These are phyloP conservation scores for Mohoua ochrocephala DNA, from an alignment of 2,113 vertebrate genomes.

Conservation along the genomic window DNA sequence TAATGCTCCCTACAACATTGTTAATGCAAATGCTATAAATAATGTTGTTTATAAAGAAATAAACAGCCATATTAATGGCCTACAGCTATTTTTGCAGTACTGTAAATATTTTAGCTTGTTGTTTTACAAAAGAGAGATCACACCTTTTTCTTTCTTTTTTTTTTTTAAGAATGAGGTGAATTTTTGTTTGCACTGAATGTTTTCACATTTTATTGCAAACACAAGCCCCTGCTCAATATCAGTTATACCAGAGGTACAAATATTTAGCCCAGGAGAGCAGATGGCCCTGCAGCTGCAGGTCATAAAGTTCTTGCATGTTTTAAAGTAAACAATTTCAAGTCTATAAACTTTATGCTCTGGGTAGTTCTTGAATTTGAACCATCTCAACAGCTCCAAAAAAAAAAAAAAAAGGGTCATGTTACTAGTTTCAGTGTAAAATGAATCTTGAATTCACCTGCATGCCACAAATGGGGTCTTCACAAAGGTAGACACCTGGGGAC, in stretches of 20 bases:
- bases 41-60: constrained; percentile 62
- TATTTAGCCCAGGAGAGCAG: constrained; percentile 68
- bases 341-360: not conserved
- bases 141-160: not conserved
- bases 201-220: constrained; percentile 51
- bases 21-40: constrained; percentile 58
- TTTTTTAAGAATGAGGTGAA: constrained; percentile 32
- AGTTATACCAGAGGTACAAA: constrained; percentile 69
- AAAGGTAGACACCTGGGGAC: constrained; percentile 97
- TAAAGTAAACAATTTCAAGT: constrained; percentile 60
- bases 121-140: constrained; percentile 67
- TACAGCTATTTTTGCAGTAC: constrained; percentile 54
- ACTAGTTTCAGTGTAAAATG: not conserved
- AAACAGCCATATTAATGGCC: constrained; percentile 55
- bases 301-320: constrained; percentile 54
- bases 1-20: constrained; percentile 46
- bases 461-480: constrained; percentile 97
- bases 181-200: constrained; percentile 41
- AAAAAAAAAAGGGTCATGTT: not conserved
- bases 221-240: constrained; percentile 58
- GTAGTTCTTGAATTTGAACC: constrained; percentile 1
- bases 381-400: not conserved
- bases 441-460: constrained; percentile 85
- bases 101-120: constrained; percentile 70
- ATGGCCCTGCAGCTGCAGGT: constrained; percentile 69